Percentiles rank a stretch among this genome's conserved stretches.
phyloP scores from a whole-genome alignment of 2,113 vertebrate genomes.

The Pygoscelis antarcticus region DNA sequence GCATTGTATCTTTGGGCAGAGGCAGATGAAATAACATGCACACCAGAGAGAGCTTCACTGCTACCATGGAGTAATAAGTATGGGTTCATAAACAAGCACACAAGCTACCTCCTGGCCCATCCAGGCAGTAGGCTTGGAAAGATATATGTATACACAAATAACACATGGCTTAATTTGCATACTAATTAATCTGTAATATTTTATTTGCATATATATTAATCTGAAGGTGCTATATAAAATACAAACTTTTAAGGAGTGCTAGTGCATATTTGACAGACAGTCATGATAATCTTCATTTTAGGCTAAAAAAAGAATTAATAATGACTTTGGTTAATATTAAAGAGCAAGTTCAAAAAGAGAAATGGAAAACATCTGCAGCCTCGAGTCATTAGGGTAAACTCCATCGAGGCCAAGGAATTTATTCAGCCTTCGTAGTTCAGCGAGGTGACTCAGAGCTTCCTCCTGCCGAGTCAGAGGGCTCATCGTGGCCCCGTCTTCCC shows the following conservation, averaged over 20 bases:
- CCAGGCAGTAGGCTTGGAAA: background rate
- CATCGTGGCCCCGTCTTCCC: background rate
- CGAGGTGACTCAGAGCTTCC: background rate
- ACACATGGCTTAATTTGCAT: conserved; percentile 19
- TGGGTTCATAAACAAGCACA: background rate
- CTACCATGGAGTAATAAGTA: background rate
- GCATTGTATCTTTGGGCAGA: background rate
- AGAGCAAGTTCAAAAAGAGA: conserved; percentile 8
- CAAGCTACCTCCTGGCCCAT: background rate
- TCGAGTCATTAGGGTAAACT: background rate
- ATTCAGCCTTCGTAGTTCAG: background rate
- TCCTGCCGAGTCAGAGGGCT: background rate
- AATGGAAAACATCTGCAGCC: conserved; percentile 11
- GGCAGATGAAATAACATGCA: background rate
- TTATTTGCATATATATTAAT: conserved; percentile 48
- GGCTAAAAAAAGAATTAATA: conserved; percentile 28
- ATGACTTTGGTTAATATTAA: background rate
- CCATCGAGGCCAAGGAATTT: background rate
- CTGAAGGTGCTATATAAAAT: conserved; percentile 1
- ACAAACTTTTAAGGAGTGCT: background rate
- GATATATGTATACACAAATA: background rate
- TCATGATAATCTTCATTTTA: background rate
- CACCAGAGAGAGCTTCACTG: background rate
- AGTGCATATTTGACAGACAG: background rate
- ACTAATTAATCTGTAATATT: conserved; percentile 18